Evolutionary conservation across 2,888 invertebrate genomes (phyloP), one percentile per base, ranked within the genome.

Genomic region (Sphaerophoria rueppellii): DNA sequence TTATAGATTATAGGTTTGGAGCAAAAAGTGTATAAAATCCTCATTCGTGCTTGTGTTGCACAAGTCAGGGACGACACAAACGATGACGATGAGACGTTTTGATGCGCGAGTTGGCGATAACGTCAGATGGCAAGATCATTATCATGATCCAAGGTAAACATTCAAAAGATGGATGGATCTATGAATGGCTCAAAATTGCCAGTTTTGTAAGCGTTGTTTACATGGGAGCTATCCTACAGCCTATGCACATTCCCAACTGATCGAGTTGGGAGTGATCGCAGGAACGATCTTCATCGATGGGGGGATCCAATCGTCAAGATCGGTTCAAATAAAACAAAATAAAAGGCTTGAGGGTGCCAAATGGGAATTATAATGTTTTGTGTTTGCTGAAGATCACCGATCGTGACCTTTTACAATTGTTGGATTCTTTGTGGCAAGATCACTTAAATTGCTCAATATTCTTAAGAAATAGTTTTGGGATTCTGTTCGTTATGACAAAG

Each of bases 1-100:
- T 90, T 90, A 90, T 89, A 90, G 88, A 88, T 88, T 89, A 67
- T 67, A 52, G 74, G 67, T 67, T 72, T 48, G 67, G 43, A 57
- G 48, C 14, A 65, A 40, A 43, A 5, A 24, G 2, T 24, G 1
- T 43, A 48, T 60, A 55, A 61, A 71, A 72, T 70, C 57, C 43
- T 40, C 48, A 60, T 50, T 71, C 60, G 63, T 61, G 52, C 63
- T 43, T 43, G 6, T 9, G 6, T 61, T 57, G 63, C 32, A 6
- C 50, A 16, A 70, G 65, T 9, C 40, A 82, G 48, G 70, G 54
- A 65, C 71, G 61, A 69, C 70, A 67, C 2, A 61, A 50, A 61
- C 24, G 24, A 24, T 24, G 24, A 24, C 24, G 24, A 24, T 24
- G 2, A 24, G 24, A 24, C 24, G 24, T 24, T 24, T 24, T 24